Base-by-base conservation (phyloP, 2,888 invertebrate species). In the Lasius platythorax region DNA sequence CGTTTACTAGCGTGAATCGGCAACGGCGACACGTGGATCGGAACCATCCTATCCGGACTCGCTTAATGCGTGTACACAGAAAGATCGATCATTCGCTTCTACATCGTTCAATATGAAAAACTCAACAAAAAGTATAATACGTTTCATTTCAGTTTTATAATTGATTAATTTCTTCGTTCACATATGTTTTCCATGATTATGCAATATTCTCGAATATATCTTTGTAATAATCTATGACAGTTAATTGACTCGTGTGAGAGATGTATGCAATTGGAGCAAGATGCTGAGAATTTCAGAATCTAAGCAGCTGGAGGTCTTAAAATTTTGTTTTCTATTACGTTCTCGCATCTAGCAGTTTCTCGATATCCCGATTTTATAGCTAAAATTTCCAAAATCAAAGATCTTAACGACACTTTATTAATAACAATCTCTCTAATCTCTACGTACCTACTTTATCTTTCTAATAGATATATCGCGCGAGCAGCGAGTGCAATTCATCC, bases 1-100 rank as follows among this genome's bases (percentile, higher is more conserved):
- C 90, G 89, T 90, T 91, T 90, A 86, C 87, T 83, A 85, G 83
- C 86, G 83, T 90, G 90, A 90, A 87, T 89, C 53, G 83, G 61
- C 88, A 64, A 70, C 81, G 82, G 50, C 75, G 50, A 75, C 75
- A 53, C 64, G 73, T 82, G 63, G 40, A 58, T 43, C 58, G 43
- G 15, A 28, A 15, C 1, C 50, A n/a, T 50, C 30, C 61, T 61
- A 43, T 12, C 56, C 61, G 40, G 40, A 58, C 15, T 15, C 8
- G 50, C 12, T 12, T 56, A 18, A 63, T 23, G 43, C 12, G 15
- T n/a, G 3, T 50, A 18, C 18, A 50, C 4, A 43, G 46, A 63
- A 46, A 75, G 11, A 63, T 37, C 46, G 11, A 15, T 30, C 11
- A 33, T 30, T 46, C 63, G 5, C 18, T 43, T 50, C 8, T n/a